Conservation (phyloP, 2,888 invertebrate genomes). For the Pollenia angustigena region DNA sequence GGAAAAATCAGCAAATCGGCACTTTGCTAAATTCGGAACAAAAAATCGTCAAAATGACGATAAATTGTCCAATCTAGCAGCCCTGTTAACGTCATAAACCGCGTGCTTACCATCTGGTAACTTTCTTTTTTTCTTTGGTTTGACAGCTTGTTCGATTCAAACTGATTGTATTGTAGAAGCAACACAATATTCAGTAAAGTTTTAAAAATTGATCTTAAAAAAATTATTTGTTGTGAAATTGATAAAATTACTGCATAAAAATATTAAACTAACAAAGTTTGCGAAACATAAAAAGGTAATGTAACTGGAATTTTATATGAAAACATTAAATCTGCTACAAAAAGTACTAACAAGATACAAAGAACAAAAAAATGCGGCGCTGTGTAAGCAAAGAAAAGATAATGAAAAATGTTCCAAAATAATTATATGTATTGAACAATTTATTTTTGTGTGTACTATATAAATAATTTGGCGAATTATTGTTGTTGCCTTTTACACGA, state of each 20-base stretch:
- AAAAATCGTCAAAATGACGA: too few species aligned
- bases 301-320: too few species aligned
- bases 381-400: constrained; percentile 45
- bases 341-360: background rate
- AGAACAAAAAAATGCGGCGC: background rate
- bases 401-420: constrained; percentile 51
- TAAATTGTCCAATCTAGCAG: too few species aligned
- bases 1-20: too few species aligned
- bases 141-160: constrained; percentile 42
- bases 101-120: background rate
- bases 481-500: constrained; percentile 34
- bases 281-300: background rate
- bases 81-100: too few species aligned
- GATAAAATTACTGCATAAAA: background rate
- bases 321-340: background rate
- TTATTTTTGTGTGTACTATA: background rate
- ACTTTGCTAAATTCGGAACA: too few species aligned
- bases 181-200: constrained; percentile 39
- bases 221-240: constrained; percentile 33
- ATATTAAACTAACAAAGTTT: background rate
- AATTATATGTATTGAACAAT: background rate
- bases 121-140: background rate
- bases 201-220: constrained; percentile 12
- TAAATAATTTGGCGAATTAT: constrained; percentile 27
- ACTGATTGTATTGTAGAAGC: constrained; percentile 27